Evolutionary conservation across 1,140 invertebrate species (phyloP), one percentile per base, ranked within the genome.

Genomic region (Stratiolaelaps scimitus): DNA sequence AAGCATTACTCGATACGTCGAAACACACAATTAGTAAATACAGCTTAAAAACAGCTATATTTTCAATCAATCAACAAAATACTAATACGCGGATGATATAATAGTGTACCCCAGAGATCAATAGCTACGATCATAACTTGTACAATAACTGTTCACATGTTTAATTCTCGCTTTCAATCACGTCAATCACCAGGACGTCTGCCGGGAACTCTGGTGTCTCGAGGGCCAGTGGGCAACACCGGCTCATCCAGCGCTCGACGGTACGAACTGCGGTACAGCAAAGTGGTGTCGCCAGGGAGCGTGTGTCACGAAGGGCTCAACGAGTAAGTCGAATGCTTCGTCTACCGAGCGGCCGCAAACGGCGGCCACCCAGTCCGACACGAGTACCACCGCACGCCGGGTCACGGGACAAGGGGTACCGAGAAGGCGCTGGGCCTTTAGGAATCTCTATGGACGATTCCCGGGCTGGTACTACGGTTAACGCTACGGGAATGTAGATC

Each of bases 121-220:
- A n/a, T n/a, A n/a, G n/a, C n/a, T n/a, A n/a, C n/a, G n/a, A n/a
- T n/a, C n/a, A n/a, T n/a, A n/a, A n/a, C n/a, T n/a, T n/a, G n/a
- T n/a, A n/a, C n/a, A n/a, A n/a, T n/a, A n/a, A n/a, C n/a, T n/a
- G n/a, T n/a, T n/a, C n/a, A n/a, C 30, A 17, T 65, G 1, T 23
- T 15, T 48, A 20, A 20, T 48, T n/a, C 20, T 20, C n/a, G 7
- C 10, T 40, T 40, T 40, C 34, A 40, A 17, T 43, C 66, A 65
- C 67, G n/a, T 67, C 56, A 64, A 47, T 67, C 64, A 74, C 4
- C 80, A 71, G 83, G 83, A 70, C 40, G 81, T 87, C 20, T 91
- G 88, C 70, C 79, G 75, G 7, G 74, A 76, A 66, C 67, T 76
- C 10, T 76, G 75, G 75, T 76, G 75, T 67, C 66, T 69, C 7